These are phyloP conservation scores for Melolontha melolontha DNA, from an alignment of 2,888 invertebrate species.

Conservation along the genomic window DNA sequence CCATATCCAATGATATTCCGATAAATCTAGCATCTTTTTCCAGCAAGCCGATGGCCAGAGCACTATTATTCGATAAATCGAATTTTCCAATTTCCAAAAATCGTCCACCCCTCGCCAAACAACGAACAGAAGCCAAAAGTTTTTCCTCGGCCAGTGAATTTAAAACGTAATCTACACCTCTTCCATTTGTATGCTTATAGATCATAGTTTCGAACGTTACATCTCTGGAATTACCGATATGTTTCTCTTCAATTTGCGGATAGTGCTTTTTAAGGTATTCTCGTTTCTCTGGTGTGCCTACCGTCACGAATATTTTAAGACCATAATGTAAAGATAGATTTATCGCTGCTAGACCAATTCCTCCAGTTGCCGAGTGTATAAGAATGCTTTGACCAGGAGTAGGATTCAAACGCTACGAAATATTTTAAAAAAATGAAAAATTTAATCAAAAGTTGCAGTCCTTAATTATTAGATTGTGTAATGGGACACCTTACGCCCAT, in stretches of 20 bases:
- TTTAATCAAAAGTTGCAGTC: too few relatives aligned
- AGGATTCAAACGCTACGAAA: conserved; percentile 25
- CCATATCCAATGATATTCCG: conserved; percentile 78
- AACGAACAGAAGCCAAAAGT: conserved; percentile 76
- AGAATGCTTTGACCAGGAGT: conserved; percentile 59
- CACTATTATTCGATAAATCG: conserved; percentile 77
- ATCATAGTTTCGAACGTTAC: conserved; percentile 89
- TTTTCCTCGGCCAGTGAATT: conserved; percentile 94
- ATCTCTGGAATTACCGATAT: conserved; percentile 91
- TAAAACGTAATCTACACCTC: conserved; percentile 90
- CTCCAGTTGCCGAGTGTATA: conserved; percentile 74
- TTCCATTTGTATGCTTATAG: conserved; percentile 82
- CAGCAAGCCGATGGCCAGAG: conserved; percentile 70
- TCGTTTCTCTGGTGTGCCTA: conserved; percentile 85
- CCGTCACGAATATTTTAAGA: conserved; percentile 88
- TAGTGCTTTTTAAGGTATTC: conserved; percentile 86
- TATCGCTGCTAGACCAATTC: conserved; percentile 82
- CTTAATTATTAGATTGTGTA: too few relatives aligned
- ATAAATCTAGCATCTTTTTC: conserved; percentile 71
- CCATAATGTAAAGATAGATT: conserved; percentile 73
- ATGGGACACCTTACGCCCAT: too few relatives aligned
- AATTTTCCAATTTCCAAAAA: conserved; percentile 90
- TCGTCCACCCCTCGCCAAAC: conserved; percentile 71
- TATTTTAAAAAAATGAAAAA: neutral
- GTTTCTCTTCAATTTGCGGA: conserved; percentile 72